Conservation (phyloP, 2,113 vertebrate species). For the Syngnathoides biaculeatus region DNA sequence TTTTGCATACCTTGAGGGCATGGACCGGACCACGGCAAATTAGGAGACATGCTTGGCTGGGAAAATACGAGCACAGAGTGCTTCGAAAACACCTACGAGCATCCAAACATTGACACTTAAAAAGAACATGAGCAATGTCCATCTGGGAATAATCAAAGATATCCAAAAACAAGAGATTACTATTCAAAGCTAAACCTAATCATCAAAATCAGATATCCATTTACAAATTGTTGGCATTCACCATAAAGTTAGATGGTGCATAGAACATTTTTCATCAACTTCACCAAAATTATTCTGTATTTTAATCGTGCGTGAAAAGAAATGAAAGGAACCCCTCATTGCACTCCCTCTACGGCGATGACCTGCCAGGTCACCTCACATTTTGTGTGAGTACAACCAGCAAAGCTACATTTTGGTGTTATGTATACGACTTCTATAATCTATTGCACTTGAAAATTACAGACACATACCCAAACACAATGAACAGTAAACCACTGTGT, state of each 20-base stretch:
- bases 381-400: too few relatives aligned
- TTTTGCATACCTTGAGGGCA: constrained; percentile 16
- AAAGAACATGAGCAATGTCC: constrained; percentile 42
- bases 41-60: constrained; percentile 43
- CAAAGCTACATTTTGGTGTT: too few relatives aligned
- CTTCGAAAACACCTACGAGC: constrained; percentile 40
- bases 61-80: constrained; percentile 37
- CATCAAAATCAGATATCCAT: constrained; percentile 28
- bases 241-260: constrained; percentile 22
- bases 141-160: constrained; percentile 33
- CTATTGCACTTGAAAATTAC: too few relatives aligned
- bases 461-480: too few relatives aligned
- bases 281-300: neutral
- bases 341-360: constrained; percentile 36
- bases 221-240: constrained; percentile 37
- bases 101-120: constrained; percentile 52
- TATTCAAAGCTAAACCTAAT: constrained; percentile 34
- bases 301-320: neutral
- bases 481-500: too few relatives aligned
- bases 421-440: too few relatives aligned
- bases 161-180: constrained; percentile 27
- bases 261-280: constrained; percentile 17
- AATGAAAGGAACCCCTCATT: constrained; percentile 31
- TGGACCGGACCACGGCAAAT: constrained; percentile 9
- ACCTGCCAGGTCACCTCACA: too few relatives aligned